A percentile compares a stretch with the other conserved stretches of the same genome.
Evolutionary conservation across 2,797 vertebrate genomes (phyloP).

Genomic region (Petrocephalus sullivani): DNA sequence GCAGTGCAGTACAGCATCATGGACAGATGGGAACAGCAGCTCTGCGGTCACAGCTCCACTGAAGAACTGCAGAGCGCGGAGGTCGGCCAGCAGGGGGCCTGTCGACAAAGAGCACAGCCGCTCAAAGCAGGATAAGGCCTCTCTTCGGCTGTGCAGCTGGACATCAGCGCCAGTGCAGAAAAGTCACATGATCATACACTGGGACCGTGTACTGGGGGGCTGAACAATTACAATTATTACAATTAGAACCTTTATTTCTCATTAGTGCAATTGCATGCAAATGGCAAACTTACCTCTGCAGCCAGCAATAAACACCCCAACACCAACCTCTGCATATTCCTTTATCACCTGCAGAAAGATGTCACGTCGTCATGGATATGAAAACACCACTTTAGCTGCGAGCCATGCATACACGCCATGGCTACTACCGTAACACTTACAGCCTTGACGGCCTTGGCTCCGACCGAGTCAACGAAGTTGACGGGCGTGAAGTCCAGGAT

Average conservation of each 20-base stretch:
- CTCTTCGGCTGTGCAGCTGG: neutral
- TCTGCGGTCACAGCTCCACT: constrained; percentile 53
- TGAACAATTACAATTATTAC: neutral
- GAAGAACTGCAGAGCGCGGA: constrained; percentile 78
- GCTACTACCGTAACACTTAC: constrained; percentile 53
- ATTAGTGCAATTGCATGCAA: neutral
- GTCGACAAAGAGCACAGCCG: constrained; percentile 18
- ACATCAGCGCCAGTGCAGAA: neutral
- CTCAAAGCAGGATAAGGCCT: neutral
- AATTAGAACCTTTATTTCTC: neutral
- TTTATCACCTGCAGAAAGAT: constrained; percentile 75
- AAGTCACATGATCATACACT: neutral
- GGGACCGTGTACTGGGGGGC: neutral
- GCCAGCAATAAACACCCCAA: constrained; percentile 70
- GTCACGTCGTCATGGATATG: neutral
- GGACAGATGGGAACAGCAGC: constrained; percentile 77
- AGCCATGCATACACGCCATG: neutral
- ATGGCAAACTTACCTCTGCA: constrained; percentile 76
- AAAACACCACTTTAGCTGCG: neutral
- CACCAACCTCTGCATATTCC: constrained; percentile 73
- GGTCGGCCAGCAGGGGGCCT: constrained; percentile 73
- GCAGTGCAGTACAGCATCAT: constrained; percentile 81
- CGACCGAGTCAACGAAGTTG: constrained; percentile 90
- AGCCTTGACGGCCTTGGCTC: constrained; percentile 81
- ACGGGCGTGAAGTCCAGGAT: constrained; percentile 82